Evolutionary conservation across 53 echinoderm and acorn worm species (phyloP).

Genomic region (Henricia sp.): DNA sequence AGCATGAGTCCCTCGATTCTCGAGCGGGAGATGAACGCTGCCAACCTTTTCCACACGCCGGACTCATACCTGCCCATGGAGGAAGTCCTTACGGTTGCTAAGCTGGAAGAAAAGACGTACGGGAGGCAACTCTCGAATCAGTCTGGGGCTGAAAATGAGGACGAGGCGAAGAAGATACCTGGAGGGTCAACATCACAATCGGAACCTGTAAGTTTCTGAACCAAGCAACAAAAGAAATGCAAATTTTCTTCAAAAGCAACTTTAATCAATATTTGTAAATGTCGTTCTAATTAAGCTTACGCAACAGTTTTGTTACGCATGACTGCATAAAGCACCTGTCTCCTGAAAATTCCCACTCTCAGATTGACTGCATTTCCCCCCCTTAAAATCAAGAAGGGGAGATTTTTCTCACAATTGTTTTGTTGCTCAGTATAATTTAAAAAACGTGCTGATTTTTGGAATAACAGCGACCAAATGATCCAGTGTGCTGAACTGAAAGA

Average conservation of each 20-base stretch:
- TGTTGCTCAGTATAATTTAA: no score
- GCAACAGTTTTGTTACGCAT: no score
- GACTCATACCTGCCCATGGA: conserved; percentile 71
- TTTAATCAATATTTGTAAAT: neutral
- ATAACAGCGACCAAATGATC: no score
- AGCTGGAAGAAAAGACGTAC: conserved; percentile 77
- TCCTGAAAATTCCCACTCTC: no score
- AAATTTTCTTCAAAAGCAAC: neutral
- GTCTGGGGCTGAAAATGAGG: conserved; percentile 23
- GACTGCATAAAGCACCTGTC: no score
- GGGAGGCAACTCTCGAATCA: conserved; percentile 37
- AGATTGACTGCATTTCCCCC: no score
- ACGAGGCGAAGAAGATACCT: neutral
- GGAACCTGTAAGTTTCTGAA: neutral
- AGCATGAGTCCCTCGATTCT: conserved; percentile 87
- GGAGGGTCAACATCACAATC: neutral
- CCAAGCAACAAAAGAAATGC: no score
- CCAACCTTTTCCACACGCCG: conserved; percentile 73
- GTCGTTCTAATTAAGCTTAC: neutral
- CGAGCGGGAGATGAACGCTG: conserved; percentile 77
- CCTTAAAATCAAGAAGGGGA: no score
- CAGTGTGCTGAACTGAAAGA: no score
- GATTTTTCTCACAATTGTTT: no score
- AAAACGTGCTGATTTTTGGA: no score
- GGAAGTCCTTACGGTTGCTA: conserved; percentile 87